Evolutionary conservation across 2,113 vertebrate species (phyloP), one percentile per base, ranked within the genome.

Genomic region (Sakesphorus luctuosus): DNA sequence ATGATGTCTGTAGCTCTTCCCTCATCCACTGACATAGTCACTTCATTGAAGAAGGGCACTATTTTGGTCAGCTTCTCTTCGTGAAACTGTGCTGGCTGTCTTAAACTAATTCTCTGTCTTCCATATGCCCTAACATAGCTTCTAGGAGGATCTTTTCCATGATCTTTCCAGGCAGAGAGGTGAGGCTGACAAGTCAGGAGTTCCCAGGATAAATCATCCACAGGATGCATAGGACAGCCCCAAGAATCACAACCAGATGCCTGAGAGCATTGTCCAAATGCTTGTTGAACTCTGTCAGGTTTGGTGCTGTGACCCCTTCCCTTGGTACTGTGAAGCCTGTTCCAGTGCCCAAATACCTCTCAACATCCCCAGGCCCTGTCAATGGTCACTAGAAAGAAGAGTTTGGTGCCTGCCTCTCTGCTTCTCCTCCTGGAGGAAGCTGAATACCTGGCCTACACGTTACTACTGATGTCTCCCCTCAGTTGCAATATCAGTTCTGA

Each of bases 381-480:
- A 46, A 10, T 46, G 36, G 18, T 67, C 18, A 38, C n/a, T 11
- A 50, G 18, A 74, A 26, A 50, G 9, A 49, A 20, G 15, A 43
- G 25, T 13, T 28, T 13, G 8, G 21, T 0, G 1, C 21, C 21
- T 58, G 26, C 18, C 5, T 11, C 61, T 33, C 10, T 21, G 16
- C 8, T 33, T 74, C 11, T 21, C 18, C 28, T 81, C 33, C 23
- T 0, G 1, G 14, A 33, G 8, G 18, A 89, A 44, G 4, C 28
- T 73, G 13, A 4, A 58, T 36, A 73, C 18, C 35, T 52, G 15
- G 36, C 38, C 15, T 67, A 19, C 36, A 36, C 18, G 26, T 24
- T 66, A 18, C 15, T 52, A 44, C 36, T 46, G 52, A 28, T 5
- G 11, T 38, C 44, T 59, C 21, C 11, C 14, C 18, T 59, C 23